phyloP scores from a whole-genome alignment of 2,888 invertebrate genomes.

The Tuta absoluta region DNA sequence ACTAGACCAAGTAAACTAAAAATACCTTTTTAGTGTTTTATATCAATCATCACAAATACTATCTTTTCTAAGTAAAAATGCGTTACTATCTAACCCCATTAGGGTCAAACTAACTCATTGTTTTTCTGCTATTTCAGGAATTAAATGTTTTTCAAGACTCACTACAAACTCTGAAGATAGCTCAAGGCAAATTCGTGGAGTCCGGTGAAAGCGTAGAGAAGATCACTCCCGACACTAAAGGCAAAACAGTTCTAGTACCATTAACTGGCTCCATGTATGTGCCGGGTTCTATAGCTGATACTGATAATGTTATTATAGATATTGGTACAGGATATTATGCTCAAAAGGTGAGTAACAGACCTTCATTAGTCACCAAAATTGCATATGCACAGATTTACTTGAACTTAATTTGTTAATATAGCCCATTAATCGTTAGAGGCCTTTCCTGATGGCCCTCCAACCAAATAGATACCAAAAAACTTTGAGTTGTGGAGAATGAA shows the following conservation, averaged over 20 bases:
- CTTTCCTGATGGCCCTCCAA: too few relatives aligned
- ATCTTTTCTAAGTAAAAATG: too few relatives aligned
- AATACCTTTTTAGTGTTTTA: background rate
- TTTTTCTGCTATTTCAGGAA: slow-evolving; percentile 82
- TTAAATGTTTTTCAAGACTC: slow-evolving; percentile 94
- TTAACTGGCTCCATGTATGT: slow-evolving; percentile 99
- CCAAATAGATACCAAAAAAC: too few relatives aligned
- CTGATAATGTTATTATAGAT: slow-evolving; percentile 94
- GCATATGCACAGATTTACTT: background rate
- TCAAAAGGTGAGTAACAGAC: slow-evolving; percentile 86
- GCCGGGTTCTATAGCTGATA: slow-evolving; percentile 91
- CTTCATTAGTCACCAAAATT: background rate
- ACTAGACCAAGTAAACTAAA: slow-evolving; percentile 86
- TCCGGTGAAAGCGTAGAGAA: slow-evolving; percentile 92
- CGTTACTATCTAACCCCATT: too few relatives aligned
- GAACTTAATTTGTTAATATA: too few relatives aligned
- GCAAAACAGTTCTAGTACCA: slow-evolving; percentile 94
- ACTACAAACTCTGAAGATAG: slow-evolving; percentile 92
- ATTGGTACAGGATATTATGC: slow-evolving; percentile 98
- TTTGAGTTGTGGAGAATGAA: too few relatives aligned
- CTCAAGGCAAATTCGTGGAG: slow-evolving; percentile 93
- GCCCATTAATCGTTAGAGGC: too few relatives aligned
- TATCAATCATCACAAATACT: too few relatives aligned
- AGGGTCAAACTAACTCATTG: background rate
- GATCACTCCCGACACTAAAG: slow-evolving; percentile 87